Percentiles rank a stretch among this genome's conserved stretches.
Conservation (phyloP, 64 coral and sea anemone species). For the Cladopsammia gracilis region DNA sequence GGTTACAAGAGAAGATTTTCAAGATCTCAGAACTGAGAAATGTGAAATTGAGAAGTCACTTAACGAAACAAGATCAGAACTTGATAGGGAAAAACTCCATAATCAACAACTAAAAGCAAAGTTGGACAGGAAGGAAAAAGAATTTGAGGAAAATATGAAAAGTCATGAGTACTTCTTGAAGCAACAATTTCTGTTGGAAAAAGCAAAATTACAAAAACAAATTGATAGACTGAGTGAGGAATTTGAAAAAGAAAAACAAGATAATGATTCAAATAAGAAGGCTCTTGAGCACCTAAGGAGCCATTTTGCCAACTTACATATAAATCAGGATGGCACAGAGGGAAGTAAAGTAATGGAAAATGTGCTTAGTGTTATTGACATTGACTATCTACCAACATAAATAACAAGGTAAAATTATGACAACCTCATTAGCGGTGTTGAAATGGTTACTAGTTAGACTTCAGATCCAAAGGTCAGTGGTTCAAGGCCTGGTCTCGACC, state of each 20-base stretch:
- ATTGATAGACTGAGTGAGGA: conserved; percentile 63
- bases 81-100: conserved; percentile 72
- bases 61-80: conserved; percentile 36
- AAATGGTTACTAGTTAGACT: too few species aligned
- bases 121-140: conserved; percentile 51
- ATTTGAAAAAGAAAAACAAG: conserved; percentile 71
- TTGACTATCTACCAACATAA: conserved; percentile 65
- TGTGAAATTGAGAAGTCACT: conserved; percentile 26
- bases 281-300: conserved; percentile 80
- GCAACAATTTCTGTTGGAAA: conserved; percentile 76
- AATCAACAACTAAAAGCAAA: conserved; percentile 44
- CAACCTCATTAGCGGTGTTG: too few species aligned
- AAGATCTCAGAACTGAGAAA: conserved; percentile 66
- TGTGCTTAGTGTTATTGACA: conserved; percentile 77
- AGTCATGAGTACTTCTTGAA: conserved; percentile 41
- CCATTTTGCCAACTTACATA: conserved; percentile 76
- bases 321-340: not conserved
- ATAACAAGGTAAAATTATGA: not conserved
- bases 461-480: too few species aligned
- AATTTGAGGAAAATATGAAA: conserved; percentile 17
- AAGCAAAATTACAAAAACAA: conserved; percentile 62
- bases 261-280: conserved; percentile 81
- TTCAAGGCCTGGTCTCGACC: too few species aligned
- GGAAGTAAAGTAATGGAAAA: not conserved
- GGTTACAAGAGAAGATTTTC: conserved; percentile 22